These are phyloP conservation scores for Parnassius glacialis DNA, from an alignment of 2,888 invertebrate species.

Conservation along the genomic window DNA sequence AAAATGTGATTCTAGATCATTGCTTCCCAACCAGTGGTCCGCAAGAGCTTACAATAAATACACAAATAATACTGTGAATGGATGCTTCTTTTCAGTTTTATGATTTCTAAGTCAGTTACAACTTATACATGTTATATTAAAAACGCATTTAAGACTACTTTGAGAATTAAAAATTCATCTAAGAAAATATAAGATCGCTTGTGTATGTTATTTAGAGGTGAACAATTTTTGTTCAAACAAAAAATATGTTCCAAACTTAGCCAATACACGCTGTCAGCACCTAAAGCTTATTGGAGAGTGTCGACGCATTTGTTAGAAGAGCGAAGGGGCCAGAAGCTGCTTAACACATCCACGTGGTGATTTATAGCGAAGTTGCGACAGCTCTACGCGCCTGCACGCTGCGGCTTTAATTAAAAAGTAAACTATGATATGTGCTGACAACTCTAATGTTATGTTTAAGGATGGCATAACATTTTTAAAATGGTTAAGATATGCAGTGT, in stretches of 20 bases:
- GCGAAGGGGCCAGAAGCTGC: conserved; percentile 44
- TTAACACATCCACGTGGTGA: conserved; percentile 61
- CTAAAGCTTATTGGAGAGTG: conserved; percentile 54
- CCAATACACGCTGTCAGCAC: conserved; percentile 46
- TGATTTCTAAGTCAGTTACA: too few species aligned
- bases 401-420: conserved; percentile 30
- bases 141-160: too few species aligned
- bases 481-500: too few species aligned
- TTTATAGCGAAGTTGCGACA: conserved; percentile 57
- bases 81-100: too few species aligned
- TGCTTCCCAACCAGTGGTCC: too few species aligned
- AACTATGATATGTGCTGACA: conserved; percentile 8
- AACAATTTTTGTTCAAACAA: conserved; percentile 29
- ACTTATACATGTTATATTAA: too few species aligned
- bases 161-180: too few species aligned
- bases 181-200: not conserved
- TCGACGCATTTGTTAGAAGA: conserved; percentile 68
- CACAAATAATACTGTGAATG: too few species aligned
- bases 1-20: too few species aligned
- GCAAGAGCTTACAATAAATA: too few species aligned
- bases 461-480: too few species aligned
- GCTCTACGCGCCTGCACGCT: conserved; percentile 29
- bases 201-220: conserved; percentile 9
- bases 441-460: not conserved
- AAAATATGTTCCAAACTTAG: conserved; percentile 51